These are phyloP conservation scores for Brenthis daphne DNA, from an alignment of 2,888 invertebrate genomes.

Conservation along the genomic window DNA sequence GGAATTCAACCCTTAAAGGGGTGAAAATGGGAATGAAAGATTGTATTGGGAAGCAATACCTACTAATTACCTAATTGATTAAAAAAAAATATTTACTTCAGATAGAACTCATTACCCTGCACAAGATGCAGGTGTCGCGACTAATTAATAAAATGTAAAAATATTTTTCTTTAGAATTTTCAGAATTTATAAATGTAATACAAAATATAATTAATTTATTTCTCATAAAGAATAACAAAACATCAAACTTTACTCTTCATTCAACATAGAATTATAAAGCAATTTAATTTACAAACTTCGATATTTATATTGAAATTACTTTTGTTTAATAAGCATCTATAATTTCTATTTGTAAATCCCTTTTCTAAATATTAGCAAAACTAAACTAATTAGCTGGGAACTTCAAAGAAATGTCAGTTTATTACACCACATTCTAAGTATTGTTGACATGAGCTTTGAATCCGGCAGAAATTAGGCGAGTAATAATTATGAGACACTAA, in stretches of 20 bases:
- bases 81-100: too few relatives aligned
- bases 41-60: too few relatives aligned
- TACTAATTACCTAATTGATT: too few relatives aligned
- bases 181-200: too few relatives aligned
- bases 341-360: conserved; percentile 4
- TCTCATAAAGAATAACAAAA: too few relatives aligned
- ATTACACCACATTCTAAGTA: conserved; percentile 35
- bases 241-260: not conserved
- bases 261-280: not conserved
- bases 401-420: conserved; percentile 44
- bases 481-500: conserved; percentile 55
- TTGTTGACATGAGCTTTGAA: conserved; percentile 43
- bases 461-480: conserved; percentile 45
- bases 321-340: not conserved
- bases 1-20: too few relatives aligned
- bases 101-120: too few relatives aligned
- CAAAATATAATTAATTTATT: too few relatives aligned
- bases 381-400: conserved; percentile 37
- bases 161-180: too few relatives aligned
- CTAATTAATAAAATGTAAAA: too few relatives aligned
- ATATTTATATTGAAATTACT: not conserved
- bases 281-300: not conserved
- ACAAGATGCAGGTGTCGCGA: too few relatives aligned
- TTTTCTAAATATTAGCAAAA: conserved; percentile 26
- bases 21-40: too few relatives aligned